A percentile compares a stretch with the other conserved stretches of the same genome.
phyloP scores from a whole-genome alignment of 2,888 invertebrate species.

The Brachylomia viminalis region DNA sequence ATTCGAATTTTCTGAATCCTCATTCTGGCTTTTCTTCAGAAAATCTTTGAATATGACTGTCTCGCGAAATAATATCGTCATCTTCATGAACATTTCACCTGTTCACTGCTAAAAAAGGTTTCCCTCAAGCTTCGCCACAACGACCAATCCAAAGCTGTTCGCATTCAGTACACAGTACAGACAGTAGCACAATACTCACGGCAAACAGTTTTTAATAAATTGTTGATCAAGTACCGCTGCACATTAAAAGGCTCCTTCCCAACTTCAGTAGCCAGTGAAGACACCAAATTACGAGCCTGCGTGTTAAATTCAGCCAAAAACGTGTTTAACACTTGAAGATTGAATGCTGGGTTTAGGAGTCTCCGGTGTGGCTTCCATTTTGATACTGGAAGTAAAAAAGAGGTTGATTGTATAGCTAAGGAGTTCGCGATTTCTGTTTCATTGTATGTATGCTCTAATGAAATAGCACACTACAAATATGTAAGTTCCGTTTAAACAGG shows the following conservation, averaged over 20 bases:
- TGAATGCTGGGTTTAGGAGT: constrained; percentile 71
- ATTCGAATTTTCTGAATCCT: too few relatives aligned
- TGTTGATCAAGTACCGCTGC: constrained; percentile 53
- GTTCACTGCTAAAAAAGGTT: too few relatives aligned
- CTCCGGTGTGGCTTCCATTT: constrained; percentile 74
- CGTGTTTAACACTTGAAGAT: constrained; percentile 64
- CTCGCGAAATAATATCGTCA: too few relatives aligned
- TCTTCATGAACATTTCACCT: too few relatives aligned
- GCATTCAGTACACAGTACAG: too few relatives aligned
- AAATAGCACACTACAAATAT: background rate
- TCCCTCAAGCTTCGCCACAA: too few relatives aligned
- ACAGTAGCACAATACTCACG: too few relatives aligned
- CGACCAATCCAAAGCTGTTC: too few relatives aligned
- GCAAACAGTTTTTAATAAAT: constrained; percentile 62
- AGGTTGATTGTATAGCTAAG: background rate
- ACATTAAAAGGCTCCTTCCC: constrained; percentile 68
- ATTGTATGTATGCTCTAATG: background rate
- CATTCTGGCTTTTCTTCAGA: too few relatives aligned
- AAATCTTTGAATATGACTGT: too few relatives aligned
- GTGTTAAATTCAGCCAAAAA: constrained; percentile 68
- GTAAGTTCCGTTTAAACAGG: background rate
- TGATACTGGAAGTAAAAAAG: constrained; percentile 26
- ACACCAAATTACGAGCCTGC: constrained; percentile 63
- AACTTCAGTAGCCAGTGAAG: constrained; percentile 53
- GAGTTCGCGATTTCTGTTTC: background rate